Base-by-base conservation (phyloP, 2,797 vertebrate genomes). In the Sebastes jordani region DNA sequence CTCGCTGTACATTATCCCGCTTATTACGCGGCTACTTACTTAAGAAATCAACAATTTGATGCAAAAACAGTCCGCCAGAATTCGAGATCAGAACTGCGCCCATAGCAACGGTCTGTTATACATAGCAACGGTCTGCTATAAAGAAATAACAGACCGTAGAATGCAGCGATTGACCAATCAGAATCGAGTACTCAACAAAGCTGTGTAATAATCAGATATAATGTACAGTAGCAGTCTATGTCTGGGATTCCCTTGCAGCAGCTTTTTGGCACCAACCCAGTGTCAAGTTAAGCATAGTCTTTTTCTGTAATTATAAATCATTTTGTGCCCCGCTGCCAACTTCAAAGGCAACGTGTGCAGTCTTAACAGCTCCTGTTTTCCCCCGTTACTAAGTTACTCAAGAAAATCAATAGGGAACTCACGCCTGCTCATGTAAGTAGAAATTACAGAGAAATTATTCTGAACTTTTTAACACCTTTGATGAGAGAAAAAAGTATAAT, bases 231-330 rank as follows among this genome's bases (percentile, higher is more conserved):
- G 34, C 2, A 55, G 54, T 63, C 69, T 18, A 14, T 64, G 65
- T 80, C 46, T 80, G 74, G 70, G 76, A 87, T 84, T 89, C 80
- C 83, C 77, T 69, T 7, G 18, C 42, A 74, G 66, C 61, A 55
- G 49, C 63, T 75, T 54, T 56, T 77, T 85, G 75, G 73, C 80
- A 60, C 61, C 61, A 42, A 7, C 29, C 16, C 56, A 69, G 38
- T 23, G 29, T 71, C 62, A 62, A 76, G 74, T 73, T 88, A 89
- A 85, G 25, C 71, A 66, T 22, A 81, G 62, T 4, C 59, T 68
- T 85, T 59, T 80, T 73, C 49, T 84, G 34, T 89, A 71, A 88
- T 87, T 86, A 84, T 76, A 76, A 85, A 84, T 86, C 66, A 69
- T 59, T 73, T 72, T n/a, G 55, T 76, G 49, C 34, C 67, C 56